Evolutionary conservation across 2,888 invertebrate genomes (phyloP).

Genomic region (Itoplectis maculator): DNA sequence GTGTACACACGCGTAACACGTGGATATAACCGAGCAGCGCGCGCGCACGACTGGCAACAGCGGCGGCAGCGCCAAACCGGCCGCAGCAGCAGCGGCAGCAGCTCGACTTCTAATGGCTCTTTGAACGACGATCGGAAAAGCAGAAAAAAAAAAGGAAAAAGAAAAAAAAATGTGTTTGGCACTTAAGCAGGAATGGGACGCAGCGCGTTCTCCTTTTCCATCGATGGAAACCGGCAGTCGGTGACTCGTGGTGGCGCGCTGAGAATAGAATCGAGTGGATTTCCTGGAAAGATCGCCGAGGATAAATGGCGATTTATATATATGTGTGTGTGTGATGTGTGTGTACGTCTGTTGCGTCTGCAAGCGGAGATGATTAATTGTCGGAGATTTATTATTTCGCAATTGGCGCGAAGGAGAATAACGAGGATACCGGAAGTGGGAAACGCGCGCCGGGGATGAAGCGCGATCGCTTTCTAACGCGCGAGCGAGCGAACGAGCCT

Average conservation of each 20-base stretch:
- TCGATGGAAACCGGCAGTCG: conserved; percentile 38
- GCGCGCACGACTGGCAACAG: no score
- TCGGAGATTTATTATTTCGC: conserved; percentile 51
- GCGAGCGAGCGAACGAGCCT: conserved; percentile 14
- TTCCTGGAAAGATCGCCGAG: conserved; percentile 54
- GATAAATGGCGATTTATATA: conserved; percentile 1
- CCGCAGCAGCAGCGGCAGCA: neutral
- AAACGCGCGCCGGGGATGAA: conserved; percentile 52
- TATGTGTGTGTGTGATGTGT: neutral
- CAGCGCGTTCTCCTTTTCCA: conserved; percentile 40
- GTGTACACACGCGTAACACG: conserved; percentile 6
- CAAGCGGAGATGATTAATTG: conserved; percentile 59
- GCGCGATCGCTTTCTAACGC: conserved; percentile 60
- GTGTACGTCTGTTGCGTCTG: conserved; percentile 1
- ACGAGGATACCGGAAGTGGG: conserved; percentile 61
- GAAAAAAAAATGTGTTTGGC: conserved; percentile 16
- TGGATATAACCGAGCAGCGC: neutral
- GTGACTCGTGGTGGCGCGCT: conserved; percentile 36
- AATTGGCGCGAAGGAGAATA: conserved; percentile 46
- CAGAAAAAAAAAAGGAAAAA: conserved; percentile 24
- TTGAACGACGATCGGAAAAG: conserved; percentile 34
- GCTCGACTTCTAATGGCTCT: conserved; percentile 45
- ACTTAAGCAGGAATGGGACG: conserved; percentile 23
- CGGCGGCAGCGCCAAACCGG: conserved; percentile 31
- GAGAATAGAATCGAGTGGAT: conserved; percentile 51